phyloP scores from a whole-genome alignment of 2,113 vertebrate species.

The Pica pica region DNA sequence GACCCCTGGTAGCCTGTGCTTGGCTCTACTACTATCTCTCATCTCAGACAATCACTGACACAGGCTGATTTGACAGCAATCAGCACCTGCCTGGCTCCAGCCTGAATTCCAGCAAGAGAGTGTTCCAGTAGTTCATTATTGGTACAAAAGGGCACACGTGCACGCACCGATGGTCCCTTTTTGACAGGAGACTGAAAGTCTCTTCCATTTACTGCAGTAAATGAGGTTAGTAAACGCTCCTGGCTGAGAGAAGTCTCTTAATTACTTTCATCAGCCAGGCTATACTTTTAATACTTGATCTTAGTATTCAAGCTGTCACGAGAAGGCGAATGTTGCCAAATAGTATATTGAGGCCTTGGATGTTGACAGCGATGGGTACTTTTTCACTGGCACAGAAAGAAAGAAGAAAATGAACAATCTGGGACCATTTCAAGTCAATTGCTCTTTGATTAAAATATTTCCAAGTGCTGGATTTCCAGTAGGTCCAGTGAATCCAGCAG shows the following conservation, averaged over 20 bases:
- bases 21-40: not conserved
- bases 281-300: conserved; percentile 46
- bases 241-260: conserved; percentile 41
- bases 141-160: not conserved
- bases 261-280: conserved; percentile 45
- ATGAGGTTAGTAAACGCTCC: conserved; percentile 40
- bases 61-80: not conserved
- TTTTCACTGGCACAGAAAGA: conserved; percentile 23
- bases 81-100: not conserved
- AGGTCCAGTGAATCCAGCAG: not conserved
- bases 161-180: not conserved
- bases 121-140: not conserved
- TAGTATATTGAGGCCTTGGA: not conserved
- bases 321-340: not conserved
- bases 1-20: not conserved
- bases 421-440: conserved; percentile 27
- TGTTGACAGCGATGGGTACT: not conserved
- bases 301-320: conserved; percentile 38
- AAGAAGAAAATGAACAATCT: conserved; percentile 28
- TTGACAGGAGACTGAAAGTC: conserved; percentile 13
- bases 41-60: not conserved
- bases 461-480: not conserved
- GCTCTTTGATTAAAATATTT: conserved; percentile 13
- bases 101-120: not conserved
- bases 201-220: not conserved